Base-by-base conservation (phyloP, 2,797 vertebrate genomes). In the Eospalax fontanierii region DNA sequence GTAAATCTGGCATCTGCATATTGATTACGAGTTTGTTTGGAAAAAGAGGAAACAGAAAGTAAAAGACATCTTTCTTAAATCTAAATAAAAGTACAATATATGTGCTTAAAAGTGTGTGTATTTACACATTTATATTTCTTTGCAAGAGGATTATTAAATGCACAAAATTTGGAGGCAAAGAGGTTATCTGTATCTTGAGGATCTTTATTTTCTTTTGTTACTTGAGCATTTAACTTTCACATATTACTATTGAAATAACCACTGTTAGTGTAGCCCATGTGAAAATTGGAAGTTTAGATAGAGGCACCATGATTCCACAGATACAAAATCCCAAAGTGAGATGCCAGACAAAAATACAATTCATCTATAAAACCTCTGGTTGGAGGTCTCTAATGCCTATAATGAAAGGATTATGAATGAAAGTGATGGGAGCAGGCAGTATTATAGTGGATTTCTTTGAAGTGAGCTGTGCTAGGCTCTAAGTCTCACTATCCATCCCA, bases 1-100 rank as follows among this genome's bases (percentile, higher is more conserved):
- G 81, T 93, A 97, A 95, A 96, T 95, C 84, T 93, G 74, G 30
- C 91, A 96, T 96, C 91, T 97, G 91, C 96, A 97, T 97, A 96
- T 96, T 50, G 90, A 97, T 97, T 96, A 40, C 38, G 94, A 63
- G 74, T 88, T 89, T 81, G 74, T 86, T 80, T 74, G 57, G 73
- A 95, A 74, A 28, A 93, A 78, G 63, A 94, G 59, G 38, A 79
- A 94, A 35, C 46, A 93, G 74, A 92, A 46, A 92, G 28, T 73
- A 94, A 96, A 96, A 94, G 54, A 70, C 43, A 93, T 81, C 74
- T 91, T 93, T 81, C 78, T 97, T 83, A 93, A 91, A 89, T 91
- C 73, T 40, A 33, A 95, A 83, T 94, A 96, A 90, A 87, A 94
- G 21, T 79, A 43, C 28, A 76, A 70, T 26, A 40, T 63, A 14